Conservation (phyloP, 2,113 vertebrate genomes). For the Lathamus discolor region DNA sequence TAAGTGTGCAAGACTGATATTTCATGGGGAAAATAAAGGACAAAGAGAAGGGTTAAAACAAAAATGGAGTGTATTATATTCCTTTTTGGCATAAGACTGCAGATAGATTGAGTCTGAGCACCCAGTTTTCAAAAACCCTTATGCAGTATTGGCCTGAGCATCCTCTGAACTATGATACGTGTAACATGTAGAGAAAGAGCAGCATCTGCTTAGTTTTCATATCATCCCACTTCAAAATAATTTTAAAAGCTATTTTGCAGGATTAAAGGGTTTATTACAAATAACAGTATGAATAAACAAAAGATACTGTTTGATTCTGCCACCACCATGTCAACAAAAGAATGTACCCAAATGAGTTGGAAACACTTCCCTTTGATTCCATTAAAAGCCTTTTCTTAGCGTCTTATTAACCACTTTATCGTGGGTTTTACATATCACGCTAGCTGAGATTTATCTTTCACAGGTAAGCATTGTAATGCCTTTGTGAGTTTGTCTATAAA, state of each 20-base stretch:
- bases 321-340: background rate
- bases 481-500: conserved; percentile 42
- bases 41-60: background rate
- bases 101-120: conserved; percentile 5
- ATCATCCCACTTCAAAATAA: background rate
- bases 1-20: background rate
- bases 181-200: background rate
- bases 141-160: background rate
- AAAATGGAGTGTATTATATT: background rate
- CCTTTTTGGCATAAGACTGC: background rate
- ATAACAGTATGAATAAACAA: background rate
- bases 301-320: background rate
- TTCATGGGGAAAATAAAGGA: background rate
- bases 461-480: background rate
- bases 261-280: background rate
- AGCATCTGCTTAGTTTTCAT: background rate
- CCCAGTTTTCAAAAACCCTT: conserved; percentile 1
- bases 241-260: background rate
- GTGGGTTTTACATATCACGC: background rate
- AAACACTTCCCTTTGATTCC: background rate
- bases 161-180: background rate
- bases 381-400: conserved; percentile 22
- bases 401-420: conserved; percentile 23
- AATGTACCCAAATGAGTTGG: background rate
- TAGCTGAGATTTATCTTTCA: conserved; percentile 14